A percentile compares a stretch with the other conserved stretches of the same genome.
Evolutionary conservation across 2,797 vertebrate species (phyloP).

Genomic region (Sebastes itinus): DNA sequence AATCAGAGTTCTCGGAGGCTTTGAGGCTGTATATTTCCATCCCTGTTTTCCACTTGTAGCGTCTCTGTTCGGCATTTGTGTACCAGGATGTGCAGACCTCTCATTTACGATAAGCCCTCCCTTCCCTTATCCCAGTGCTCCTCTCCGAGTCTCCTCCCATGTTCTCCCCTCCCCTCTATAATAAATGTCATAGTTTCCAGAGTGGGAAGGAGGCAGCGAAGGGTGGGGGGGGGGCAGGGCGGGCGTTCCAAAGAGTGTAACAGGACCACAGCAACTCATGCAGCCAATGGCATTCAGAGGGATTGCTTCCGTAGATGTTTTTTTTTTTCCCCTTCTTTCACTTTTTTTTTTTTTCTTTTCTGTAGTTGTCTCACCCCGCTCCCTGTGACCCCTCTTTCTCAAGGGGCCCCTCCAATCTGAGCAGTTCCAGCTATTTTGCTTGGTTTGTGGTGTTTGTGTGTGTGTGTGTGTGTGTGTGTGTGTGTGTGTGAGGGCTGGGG

Average conservation of each 20-base stretch:
- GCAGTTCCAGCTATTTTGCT: slow-evolving; percentile 85
- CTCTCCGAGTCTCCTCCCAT: slow-evolving; percentile 57
- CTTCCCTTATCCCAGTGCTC: slow-evolving; percentile 53
- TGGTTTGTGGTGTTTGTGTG: slow-evolving; percentile 67
- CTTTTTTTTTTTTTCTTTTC: slow-evolving; percentile 49
- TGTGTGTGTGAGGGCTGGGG: slow-evolving; percentile 53
- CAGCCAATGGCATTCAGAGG: slow-evolving; percentile 76
- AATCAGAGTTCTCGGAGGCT: slow-evolving; percentile 7
- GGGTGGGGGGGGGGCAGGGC: slow-evolving; percentile 49
- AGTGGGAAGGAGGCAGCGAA: slow-evolving; percentile 66
- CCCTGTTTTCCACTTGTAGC: slow-evolving; percentile 43
- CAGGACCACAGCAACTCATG: slow-evolving; percentile 77
- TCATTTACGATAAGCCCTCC: slow-evolving; percentile 69
- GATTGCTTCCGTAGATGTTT: slow-evolving; percentile 76
- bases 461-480: slow-evolving; percentile 61
- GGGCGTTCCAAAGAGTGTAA: slow-evolving; percentile 69
- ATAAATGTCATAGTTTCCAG: slow-evolving; percentile 85
- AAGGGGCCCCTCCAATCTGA: slow-evolving; percentile 81
- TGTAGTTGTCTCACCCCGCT: slow-evolving; percentile 75
- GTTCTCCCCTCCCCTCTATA: slow-evolving; percentile 58
- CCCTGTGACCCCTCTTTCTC: slow-evolving; percentile 85
- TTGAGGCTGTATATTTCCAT: slow-evolving; percentile 33
- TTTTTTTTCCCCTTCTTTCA: slow-evolving; percentile 18
- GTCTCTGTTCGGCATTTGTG: slow-evolving; percentile 27
- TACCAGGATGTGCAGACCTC: slow-evolving; percentile 63